Conservation (phyloP, 2,888 invertebrate species). For the Uropetala carovei region DNA sequence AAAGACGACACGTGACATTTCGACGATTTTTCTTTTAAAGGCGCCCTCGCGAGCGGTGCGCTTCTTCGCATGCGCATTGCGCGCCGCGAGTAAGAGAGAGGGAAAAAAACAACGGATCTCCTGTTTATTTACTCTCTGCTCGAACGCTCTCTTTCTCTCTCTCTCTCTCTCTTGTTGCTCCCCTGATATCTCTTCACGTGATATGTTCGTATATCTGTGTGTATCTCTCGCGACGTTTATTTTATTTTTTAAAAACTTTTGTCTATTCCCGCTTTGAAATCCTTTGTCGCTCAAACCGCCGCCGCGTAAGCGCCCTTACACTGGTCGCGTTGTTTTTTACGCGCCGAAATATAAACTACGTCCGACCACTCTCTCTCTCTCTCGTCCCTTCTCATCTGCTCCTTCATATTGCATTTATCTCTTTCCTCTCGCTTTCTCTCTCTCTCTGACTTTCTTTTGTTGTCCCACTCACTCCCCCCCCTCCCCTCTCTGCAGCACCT, state of each 20-base stretch:
- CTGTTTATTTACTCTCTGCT: slow-evolving; percentile 9
- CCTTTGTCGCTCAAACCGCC: background rate
- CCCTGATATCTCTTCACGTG: background rate
- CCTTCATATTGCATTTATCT: background rate
- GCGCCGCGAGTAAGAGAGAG: background rate
- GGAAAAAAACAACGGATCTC: background rate
- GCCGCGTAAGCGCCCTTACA: background rate
- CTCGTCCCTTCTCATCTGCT: background rate
- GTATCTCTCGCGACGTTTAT: background rate
- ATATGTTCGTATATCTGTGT: background rate
- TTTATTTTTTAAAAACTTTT: background rate
- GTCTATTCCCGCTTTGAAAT: background rate
- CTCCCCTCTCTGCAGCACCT: background rate
- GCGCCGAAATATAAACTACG: background rate
- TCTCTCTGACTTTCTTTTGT: background rate
- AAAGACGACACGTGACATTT: slow-evolving; percentile 2
- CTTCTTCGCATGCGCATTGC: background rate
- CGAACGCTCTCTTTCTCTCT: background rate
- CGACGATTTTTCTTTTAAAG: slow-evolving; percentile 4
- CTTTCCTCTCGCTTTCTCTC: background rate
- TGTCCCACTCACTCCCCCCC: background rate
- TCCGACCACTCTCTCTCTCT: background rate
- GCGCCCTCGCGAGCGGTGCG: too few relatives aligned
- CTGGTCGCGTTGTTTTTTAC: background rate
- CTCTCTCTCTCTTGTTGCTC: background rate